These are phyloP conservation scores for Arnoldichthys spilopterus DNA, from an alignment of 2,797 vertebrate genomes.

Conservation along the genomic window DNA sequence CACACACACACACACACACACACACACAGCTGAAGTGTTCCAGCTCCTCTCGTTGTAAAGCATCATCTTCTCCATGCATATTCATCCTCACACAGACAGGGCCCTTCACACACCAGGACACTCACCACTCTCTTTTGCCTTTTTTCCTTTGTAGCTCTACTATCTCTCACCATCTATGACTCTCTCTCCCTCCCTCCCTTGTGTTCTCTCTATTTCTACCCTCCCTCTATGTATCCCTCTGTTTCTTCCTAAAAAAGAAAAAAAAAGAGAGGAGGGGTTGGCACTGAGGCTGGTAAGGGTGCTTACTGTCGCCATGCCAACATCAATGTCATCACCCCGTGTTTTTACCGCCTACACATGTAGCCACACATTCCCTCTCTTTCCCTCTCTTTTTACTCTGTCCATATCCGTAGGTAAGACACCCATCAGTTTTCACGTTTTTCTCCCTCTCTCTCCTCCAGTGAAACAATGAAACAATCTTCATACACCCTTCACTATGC, in stretches of 20 bases:
- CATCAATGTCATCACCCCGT: slow-evolving; percentile 49
- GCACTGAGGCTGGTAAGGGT: slow-evolving; percentile 36
- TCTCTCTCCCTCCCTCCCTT: background rate
- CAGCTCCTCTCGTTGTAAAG: slow-evolving; percentile 33
- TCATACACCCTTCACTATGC: background rate
- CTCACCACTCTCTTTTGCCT: background rate
- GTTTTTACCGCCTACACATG: slow-evolving; percentile 24
- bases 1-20: slow-evolving; percentile 18
- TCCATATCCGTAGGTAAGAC: slow-evolving; percentile 13
- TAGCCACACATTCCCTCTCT: background rate
- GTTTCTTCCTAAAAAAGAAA: background rate
- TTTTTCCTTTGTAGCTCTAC: too few species aligned
- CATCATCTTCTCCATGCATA: slow-evolving; percentile 46
- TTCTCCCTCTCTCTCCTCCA: slow-evolving; percentile 2
- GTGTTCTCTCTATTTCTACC: background rate
- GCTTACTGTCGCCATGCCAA: slow-evolving; percentile 57
- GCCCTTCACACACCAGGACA: slow-evolving; percentile 47
- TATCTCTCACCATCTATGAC: background rate
- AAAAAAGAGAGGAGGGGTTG: slow-evolving; percentile 37
- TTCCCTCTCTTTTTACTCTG: background rate
- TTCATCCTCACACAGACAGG: slow-evolving; percentile 48
- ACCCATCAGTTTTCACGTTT: background rate
- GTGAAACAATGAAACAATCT: background rate
- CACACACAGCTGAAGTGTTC: slow-evolving; percentile 29
- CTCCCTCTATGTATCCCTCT: background rate